phyloP scores from a whole-genome alignment of 2,113 vertebrate genomes.

The Meleagris gallopavo region DNA sequence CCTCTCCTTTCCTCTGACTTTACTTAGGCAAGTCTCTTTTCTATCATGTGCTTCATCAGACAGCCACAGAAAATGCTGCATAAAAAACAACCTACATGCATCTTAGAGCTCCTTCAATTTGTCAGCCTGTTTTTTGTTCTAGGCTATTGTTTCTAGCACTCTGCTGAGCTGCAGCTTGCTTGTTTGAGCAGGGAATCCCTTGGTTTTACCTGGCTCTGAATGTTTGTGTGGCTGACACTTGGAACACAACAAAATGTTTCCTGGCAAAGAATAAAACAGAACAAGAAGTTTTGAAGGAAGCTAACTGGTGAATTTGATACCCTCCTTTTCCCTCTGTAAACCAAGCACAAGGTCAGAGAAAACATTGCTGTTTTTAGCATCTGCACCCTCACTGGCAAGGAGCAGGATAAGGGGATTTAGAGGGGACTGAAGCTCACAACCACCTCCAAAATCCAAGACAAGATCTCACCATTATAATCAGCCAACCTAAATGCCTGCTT shows the following conservation, averaged over 20 bases:
- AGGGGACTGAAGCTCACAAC: background rate
- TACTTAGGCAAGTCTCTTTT: background rate
- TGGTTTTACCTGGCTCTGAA: background rate
- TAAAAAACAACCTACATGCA: background rate
- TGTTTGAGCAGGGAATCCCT: constrained; percentile 7
- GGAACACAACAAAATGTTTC: background rate
- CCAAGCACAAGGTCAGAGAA: background rate
- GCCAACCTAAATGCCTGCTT: background rate
- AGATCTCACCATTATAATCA: background rate
- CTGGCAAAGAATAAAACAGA: background rate
- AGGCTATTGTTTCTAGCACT: background rate
- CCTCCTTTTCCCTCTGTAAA: background rate
- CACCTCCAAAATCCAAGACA: background rate
- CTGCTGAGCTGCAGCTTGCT: constrained; percentile 8
- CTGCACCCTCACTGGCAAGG: background rate
- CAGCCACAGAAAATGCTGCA: background rate
- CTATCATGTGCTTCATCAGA: background rate
- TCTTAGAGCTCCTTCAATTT: background rate
- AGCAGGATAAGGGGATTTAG: background rate
- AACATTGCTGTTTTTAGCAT: background rate
- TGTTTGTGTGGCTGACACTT: background rate
- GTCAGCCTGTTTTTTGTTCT: background rate
- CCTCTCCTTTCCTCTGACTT: background rate
- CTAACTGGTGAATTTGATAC: background rate
- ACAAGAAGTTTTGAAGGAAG: background rate